Evolutionary conservation across 2,113 vertebrate species (phyloP).

Genomic region (Tragelaphus buxtoni): DNA sequence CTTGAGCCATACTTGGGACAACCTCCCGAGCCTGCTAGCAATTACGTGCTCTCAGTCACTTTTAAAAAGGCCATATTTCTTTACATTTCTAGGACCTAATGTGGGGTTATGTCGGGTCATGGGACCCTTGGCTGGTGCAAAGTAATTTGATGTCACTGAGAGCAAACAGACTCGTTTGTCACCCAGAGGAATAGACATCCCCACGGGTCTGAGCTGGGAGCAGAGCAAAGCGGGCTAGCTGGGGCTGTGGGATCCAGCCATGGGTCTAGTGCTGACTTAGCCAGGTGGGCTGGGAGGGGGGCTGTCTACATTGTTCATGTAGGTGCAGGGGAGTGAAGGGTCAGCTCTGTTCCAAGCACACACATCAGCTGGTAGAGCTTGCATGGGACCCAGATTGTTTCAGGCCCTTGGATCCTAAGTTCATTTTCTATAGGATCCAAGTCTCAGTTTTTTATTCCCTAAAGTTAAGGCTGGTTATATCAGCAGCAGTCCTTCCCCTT

Average conservation of each 20-base stretch:
- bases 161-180: conserved; percentile 64
- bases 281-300: background rate
- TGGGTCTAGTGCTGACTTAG: background rate
- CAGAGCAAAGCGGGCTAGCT: background rate
- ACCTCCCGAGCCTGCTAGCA: conserved; percentile 72
- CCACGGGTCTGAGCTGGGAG: background rate
- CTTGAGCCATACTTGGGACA: conserved; percentile 21
- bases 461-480: background rate
- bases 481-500: background rate
- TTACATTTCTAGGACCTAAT: conserved; percentile 68
- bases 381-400: background rate
- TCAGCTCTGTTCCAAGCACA: background rate
- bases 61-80: conserved; percentile 76
- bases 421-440: background rate
- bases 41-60: conserved; percentile 79
- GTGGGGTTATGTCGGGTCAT: conserved; percentile 67
- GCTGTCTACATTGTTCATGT: background rate
- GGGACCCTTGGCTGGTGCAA: conserved; percentile 61
- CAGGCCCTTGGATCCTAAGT: background rate
- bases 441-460: conserved; percentile 9
- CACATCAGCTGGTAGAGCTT: background rate
- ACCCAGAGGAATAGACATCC: conserved; percentile 32
- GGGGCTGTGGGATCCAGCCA: background rate
- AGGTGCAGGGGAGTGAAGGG: background rate
- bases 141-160: conserved; percentile 66